Evolutionary conservation across 2,888 invertebrate genomes (phyloP).

Genomic region (Pristionchus maxplancki): DNA sequence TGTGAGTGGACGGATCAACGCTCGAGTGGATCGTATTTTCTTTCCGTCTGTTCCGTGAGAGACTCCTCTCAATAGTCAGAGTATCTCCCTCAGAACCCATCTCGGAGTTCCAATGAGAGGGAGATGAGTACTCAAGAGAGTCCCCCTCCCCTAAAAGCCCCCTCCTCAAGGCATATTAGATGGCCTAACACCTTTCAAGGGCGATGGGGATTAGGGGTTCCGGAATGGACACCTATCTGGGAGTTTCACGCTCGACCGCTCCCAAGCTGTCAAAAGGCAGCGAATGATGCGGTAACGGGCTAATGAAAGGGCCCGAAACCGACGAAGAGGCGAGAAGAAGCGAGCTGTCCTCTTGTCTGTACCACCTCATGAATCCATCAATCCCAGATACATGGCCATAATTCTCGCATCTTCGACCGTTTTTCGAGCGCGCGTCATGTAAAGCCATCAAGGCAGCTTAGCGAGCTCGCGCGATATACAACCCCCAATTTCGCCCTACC

Average conservation of each 20-base stretch:
- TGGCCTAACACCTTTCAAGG: conserved; percentile 43
- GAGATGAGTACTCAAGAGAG: conserved; percentile 13
- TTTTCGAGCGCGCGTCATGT: not conserved
- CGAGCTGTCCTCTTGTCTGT: conserved; percentile 2
- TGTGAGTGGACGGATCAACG: not conserved
- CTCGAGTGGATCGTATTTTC: not conserved
- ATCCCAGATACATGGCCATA: not conserved
- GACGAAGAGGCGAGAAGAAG: no score
- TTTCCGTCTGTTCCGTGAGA: not conserved
- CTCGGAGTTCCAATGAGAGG: not conserved
- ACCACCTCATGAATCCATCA: not conserved
- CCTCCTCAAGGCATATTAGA: conserved; percentile 29
- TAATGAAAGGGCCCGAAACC: conserved; percentile 42
- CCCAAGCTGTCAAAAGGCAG: conserved; percentile 16
- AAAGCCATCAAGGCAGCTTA: conserved; percentile 19
- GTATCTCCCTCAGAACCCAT: conserved; percentile 42
- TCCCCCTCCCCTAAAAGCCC: not conserved
- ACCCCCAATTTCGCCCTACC: not conserved
- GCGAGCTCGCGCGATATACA: conserved; percentile 12
- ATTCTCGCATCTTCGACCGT: not conserved
- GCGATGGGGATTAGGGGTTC: conserved; percentile 12
- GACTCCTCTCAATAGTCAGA: no score
- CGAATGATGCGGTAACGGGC: conserved; percentile 16
- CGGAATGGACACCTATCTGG: conserved; percentile 21
- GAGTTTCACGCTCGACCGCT: conserved; percentile 29